phyloP scores from a whole-genome alignment of 35 echinoderm and acorn worm genomes.

The Ophioderma brevispina region DNA sequence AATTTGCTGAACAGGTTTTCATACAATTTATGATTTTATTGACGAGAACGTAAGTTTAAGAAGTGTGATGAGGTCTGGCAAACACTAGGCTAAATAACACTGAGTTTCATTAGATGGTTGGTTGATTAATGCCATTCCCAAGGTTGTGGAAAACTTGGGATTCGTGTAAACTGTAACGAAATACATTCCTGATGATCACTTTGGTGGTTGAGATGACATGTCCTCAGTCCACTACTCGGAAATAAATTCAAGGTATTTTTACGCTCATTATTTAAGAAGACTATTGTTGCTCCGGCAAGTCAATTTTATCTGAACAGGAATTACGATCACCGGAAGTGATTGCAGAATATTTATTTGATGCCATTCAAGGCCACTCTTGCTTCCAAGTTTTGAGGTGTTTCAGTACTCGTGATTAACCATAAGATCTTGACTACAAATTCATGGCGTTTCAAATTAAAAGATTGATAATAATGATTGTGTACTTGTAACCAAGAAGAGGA shows the following conservation, averaged over 20 bases:
- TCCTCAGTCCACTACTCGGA: background rate
- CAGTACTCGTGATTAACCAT: background rate
- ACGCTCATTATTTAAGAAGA: background rate
- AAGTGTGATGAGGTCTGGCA: background rate
- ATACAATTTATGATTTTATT: constrained; percentile 8
- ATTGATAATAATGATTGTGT: background rate
- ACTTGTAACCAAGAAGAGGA: background rate
- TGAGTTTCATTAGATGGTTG: background rate
- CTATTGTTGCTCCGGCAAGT: background rate
- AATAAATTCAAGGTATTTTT: background rate
- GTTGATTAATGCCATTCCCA: background rate
- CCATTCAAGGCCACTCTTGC: background rate
- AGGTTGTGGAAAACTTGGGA: background rate
- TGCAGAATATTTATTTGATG: background rate
- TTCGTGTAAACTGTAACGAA: background rate
- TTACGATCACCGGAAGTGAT: background rate
- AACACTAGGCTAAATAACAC: background rate
- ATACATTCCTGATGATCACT: background rate
- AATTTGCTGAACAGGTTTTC: background rate
- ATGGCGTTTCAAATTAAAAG: background rate
- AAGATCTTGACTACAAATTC: background rate
- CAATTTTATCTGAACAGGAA: background rate
- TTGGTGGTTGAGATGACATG: background rate
- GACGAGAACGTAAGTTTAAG: background rate
- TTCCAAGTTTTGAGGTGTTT: background rate